Conservation (phyloP, 2,797 vertebrate genomes). For the Acrossocheilus fasciatus region DNA sequence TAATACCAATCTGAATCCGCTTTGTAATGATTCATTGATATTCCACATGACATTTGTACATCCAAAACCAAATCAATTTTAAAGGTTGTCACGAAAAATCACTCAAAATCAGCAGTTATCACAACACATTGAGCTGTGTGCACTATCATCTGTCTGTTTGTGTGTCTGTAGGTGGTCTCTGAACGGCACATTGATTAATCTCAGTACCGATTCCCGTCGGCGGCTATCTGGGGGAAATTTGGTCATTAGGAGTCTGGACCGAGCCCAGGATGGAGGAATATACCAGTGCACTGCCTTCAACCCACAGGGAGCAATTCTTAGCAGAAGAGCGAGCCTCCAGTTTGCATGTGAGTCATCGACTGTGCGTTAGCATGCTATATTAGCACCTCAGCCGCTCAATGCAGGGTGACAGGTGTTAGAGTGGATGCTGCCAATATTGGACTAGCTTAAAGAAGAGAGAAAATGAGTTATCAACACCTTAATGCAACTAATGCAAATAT, state of each 20-base stretch:
- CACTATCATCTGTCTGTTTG: constrained; percentile 60
- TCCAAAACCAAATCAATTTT: constrained; percentile 37
- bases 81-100: constrained; percentile 24
- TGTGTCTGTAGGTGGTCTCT: constrained; percentile 86
- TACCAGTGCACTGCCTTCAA: constrained; percentile 89
- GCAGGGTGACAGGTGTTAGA: constrained; percentile 22
- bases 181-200: constrained; percentile 86
- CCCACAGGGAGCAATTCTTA: constrained; percentile 84
- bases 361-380: constrained; percentile 29
- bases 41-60: constrained; percentile 16
- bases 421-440: constrained; percentile 9
- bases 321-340: constrained; percentile 86
- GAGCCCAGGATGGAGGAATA: constrained; percentile 81
- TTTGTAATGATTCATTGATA: constrained; percentile 16
- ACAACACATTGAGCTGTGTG: constrained; percentile 34
- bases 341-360: constrained; percentile 85
- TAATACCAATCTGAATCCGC: constrained; percentile 26
- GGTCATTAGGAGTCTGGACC: constrained; percentile 83
- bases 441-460: constrained; percentile 11
- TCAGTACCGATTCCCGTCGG: constrained; percentile 78
- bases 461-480: constrained; percentile 11
- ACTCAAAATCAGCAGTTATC: constrained; percentile 9
- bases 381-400: constrained; percentile 29
- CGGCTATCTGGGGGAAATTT: constrained; percentile 85
- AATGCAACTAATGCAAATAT: constrained; percentile 1